Base-by-base conservation (phyloP, 1,140 invertebrate genomes). In the Danaus plexippus region DNA sequence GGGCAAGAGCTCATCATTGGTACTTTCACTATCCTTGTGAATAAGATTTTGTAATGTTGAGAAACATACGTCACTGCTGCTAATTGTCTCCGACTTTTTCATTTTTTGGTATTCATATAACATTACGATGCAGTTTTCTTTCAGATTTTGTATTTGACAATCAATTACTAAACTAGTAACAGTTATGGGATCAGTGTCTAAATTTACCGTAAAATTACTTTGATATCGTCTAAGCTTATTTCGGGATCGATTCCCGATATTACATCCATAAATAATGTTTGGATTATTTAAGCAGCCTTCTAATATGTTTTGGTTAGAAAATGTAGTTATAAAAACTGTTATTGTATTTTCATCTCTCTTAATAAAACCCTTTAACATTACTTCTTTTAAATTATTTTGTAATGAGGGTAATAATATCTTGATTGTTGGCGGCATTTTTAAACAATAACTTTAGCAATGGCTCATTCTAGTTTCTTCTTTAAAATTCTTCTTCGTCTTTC, bases 31-130 rank as follows among this genome's bases (percentile, higher is more conserved):
- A 12, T 78, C 70, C 32, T 69, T 57, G 52, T 67, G 57, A 13
- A 81, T 63, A n/a, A 74, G 67, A 42, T 40, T 55, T 60, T 76
- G 71, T 60, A 84, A 60, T 46, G 64, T 61, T 50, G 61, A 67
- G 54, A 80, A 74, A 44, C 66, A 69, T 50, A 74, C 70, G 22
- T 63, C 62, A 52, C 44, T 53, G 15, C 64, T 53, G 52, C 51
- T 59, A 49, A 75, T 57, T 56, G 69, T 73, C 69, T 83, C 73
- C 10, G 82, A 78, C 48, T 72, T 63, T 55, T 64, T 63, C 0
- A 83, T 57, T 69, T 63, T 77, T 43, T 81, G 40, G 55, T 73
- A 69, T 47, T 85, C 77, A 69, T 85, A 85, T 6, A 74, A 52
- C 54, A 85, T 66, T 47, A 80, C 54, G 18, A 82, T 66, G 53